These are phyloP conservation scores for Alces alces DNA, from an alignment of 2,113 vertebrate genomes.

Conservation along the genomic window DNA sequence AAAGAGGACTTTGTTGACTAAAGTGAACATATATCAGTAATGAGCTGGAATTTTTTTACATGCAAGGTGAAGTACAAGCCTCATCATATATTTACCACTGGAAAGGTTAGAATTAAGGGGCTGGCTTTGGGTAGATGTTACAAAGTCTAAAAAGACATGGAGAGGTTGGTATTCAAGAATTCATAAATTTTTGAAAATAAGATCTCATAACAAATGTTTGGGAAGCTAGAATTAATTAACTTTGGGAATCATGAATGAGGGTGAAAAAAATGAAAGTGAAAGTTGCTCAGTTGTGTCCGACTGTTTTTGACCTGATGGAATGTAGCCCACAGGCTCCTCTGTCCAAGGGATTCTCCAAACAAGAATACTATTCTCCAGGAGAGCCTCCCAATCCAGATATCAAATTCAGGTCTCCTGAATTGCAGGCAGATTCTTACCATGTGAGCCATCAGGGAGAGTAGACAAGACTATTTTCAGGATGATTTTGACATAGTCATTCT, in stretches of 20 bases:
- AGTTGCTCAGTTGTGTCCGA: neutral
- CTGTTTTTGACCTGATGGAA: neutral
- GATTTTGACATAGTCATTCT: neutral
- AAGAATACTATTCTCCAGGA: neutral
- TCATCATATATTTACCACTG: neutral
- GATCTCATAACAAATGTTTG: neutral
- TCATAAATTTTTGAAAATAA: conserved; percentile 3
- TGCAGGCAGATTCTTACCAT: neutral
- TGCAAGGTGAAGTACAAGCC: neutral
- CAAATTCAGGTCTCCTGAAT: neutral
- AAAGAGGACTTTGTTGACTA: neutral
- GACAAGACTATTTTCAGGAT: neutral
- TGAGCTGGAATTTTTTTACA: neutral
- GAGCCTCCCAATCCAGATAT: neutral
- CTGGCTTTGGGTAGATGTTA: neutral
- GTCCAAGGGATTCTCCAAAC: neutral
- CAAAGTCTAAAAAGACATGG: neutral
- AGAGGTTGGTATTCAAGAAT: neutral
- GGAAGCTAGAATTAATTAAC: neutral
- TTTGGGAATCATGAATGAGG: neutral
- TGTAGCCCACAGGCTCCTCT: neutral
- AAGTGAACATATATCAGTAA: neutral
- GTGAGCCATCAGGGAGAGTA: neutral
- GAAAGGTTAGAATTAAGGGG: neutral
- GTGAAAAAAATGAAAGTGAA: neutral